These are phyloP conservation scores for Mythimna lalbum DNA, from an alignment of 2,888 invertebrate genomes.

Conservation along the genomic window DNA sequence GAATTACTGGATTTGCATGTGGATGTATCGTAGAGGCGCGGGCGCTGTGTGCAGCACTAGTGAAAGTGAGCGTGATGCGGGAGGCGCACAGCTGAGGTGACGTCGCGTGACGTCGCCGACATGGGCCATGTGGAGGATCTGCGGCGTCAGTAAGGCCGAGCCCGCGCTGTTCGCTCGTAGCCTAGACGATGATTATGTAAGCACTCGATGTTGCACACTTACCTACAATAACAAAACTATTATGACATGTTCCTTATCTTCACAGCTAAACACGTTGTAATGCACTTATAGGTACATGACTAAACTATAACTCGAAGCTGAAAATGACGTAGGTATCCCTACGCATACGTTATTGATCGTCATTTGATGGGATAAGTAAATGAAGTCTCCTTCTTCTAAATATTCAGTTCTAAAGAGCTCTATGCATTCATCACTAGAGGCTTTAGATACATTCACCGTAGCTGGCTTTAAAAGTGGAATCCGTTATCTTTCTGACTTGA, in stretches of 20 bases:
- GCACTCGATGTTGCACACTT: slow-evolving; percentile 63
- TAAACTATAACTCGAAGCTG: slow-evolving; percentile 29
- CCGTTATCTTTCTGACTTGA: slow-evolving; percentile 21
- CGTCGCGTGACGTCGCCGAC: slow-evolving; percentile 81
- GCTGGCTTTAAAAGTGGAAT: slow-evolving; percentile 42
- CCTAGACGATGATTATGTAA: slow-evolving; percentile 86
- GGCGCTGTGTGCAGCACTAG: slow-evolving; percentile 66
- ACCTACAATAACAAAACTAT: slow-evolving; percentile 38
- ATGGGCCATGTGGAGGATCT: slow-evolving; percentile 90
- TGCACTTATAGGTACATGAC: slow-evolving; percentile 16
- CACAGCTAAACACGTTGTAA: slow-evolving; percentile 46
- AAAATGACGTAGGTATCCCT: slow-evolving; percentile 2
- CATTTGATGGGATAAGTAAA: slow-evolving; percentile 26
- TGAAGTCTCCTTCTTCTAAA: slow-evolving; percentile 29
- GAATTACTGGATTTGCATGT: slow-evolving; percentile 80
- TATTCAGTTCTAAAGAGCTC: slow-evolving; percentile 26
- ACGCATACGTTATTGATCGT: too few species aligned
- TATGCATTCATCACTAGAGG: slow-evolving; percentile 21
- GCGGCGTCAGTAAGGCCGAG: slow-evolving; percentile 88
- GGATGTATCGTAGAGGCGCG: slow-evolving; percentile 57
- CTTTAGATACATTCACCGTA: slow-evolving; percentile 15
- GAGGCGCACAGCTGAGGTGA: slow-evolving; percentile 79
- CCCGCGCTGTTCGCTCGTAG: slow-evolving; percentile 82
- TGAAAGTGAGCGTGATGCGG: slow-evolving; percentile 86
- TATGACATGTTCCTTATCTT: slow-evolving; percentile 65